phyloP scores from a whole-genome alignment of 2,888 invertebrate genomes.

The Leptinotarsa tumamoca region DNA sequence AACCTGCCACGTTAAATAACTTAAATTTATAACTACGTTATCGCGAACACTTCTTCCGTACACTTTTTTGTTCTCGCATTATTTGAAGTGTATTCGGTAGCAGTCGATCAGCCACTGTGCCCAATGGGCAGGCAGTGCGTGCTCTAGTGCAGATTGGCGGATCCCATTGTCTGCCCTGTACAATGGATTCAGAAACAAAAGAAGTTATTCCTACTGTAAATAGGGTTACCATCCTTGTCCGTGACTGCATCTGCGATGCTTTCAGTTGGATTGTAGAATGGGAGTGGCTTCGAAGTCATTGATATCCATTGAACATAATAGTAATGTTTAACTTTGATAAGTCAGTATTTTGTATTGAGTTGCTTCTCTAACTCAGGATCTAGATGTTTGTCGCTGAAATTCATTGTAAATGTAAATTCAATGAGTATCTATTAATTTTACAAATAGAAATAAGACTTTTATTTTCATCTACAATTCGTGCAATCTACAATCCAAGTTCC shows the following conservation, averaged over 20 bases:
- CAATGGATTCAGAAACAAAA: slow-evolving; percentile 45
- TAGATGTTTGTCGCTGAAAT: not conserved
- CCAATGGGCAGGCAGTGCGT: slow-evolving; percentile 37
- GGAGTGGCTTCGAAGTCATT: not conserved
- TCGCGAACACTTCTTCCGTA: slow-evolving; percentile 30
- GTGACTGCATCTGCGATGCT: slow-evolving; percentile 24
- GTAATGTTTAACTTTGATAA: too few species aligned
- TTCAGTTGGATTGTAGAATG: slow-evolving; percentile 8
- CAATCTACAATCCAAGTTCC: too few species aligned
- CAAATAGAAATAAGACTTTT: too few species aligned
- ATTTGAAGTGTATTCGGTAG: slow-evolving; percentile 4
- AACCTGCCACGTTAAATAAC: slow-evolving; percentile 28
- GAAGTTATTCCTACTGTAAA: slow-evolving; percentile 39
- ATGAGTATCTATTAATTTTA: too few species aligned
- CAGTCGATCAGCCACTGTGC: slow-evolving; percentile 26
- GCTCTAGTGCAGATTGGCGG: slow-evolving; percentile 41
- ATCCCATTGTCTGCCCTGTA: slow-evolving; percentile 30
- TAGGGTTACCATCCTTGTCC: slow-evolving; percentile 22
- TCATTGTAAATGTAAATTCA: too few species aligned
- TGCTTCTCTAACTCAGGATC: too few species aligned
- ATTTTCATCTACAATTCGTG: too few species aligned
- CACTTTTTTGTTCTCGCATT: slow-evolving; percentile 29
- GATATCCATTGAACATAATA: too few species aligned
- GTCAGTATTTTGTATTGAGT: too few species aligned
- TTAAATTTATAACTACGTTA: slow-evolving; percentile 28